Percentiles rank a stretch among this genome's conserved stretches.
These are phyloP conservation scores for Acropternis orthonyx DNA, from an alignment of 2,797 vertebrate species.

Conservation along the genomic window DNA sequence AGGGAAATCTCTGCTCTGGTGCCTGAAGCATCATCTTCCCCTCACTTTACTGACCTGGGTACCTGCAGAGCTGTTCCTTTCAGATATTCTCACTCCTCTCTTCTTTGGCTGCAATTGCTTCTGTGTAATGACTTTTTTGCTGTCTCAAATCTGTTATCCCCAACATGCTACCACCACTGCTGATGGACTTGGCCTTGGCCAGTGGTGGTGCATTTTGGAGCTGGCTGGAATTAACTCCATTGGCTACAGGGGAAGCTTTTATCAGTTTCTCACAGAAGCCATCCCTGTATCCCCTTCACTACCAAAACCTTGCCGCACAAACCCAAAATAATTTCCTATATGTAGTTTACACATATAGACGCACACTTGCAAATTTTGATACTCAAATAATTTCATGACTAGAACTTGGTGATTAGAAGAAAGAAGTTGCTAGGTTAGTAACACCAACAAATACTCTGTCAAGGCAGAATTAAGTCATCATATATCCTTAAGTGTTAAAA, in stretches of 20 bases:
- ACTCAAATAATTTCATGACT: neutral
- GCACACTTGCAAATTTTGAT: neutral
- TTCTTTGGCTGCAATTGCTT: neutral
- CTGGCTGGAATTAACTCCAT: neutral
- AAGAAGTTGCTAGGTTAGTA: neutral
- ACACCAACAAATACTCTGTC: neutral
- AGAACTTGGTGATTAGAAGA: neutral
- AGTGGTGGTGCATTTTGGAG: neutral
- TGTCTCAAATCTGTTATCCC: neutral
- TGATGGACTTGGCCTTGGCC: neutral
- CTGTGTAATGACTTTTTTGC: neutral
- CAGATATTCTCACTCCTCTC: neutral
- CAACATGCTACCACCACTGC: too few species aligned
- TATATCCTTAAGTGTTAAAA: neutral
- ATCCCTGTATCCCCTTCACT: rapidly evolving
- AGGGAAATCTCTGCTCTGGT: neutral
- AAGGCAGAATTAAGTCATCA: conserved; percentile 33
- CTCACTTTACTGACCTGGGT: neutral
- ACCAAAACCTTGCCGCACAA: neutral
- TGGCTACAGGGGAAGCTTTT: neutral
- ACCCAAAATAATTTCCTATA: neutral
- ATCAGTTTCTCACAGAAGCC: neutral
- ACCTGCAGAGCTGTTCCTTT: neutral
- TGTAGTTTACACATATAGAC: neutral
- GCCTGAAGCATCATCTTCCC: neutral